Evolutionary conservation across 2,113 vertebrate genomes (phyloP).

Genomic region (Phaethornis superciliosus): DNA sequence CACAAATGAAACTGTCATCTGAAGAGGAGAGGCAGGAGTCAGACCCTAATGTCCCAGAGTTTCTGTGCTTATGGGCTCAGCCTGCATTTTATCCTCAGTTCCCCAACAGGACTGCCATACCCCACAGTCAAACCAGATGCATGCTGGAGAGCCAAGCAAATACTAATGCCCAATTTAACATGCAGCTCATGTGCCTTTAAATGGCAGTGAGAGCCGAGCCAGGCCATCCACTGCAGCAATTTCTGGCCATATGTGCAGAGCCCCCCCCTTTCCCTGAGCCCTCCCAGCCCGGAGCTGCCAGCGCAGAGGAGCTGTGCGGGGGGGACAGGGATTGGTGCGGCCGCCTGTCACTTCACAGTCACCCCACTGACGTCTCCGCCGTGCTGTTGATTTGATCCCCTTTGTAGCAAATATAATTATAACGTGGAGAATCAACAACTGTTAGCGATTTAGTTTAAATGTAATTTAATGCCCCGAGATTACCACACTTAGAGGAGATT

Average conservation of each 20-base stretch:
- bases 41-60: not conserved
- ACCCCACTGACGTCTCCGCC: constrained; percentile 56
- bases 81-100: not conserved
- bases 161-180: constrained; percentile 51
- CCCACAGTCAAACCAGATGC: not conserved
- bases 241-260: constrained; percentile 43
- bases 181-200: constrained; percentile 67
- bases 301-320: accelerated
- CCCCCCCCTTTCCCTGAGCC: constrained; percentile 19
- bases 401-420: constrained; percentile 42
- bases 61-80: not conserved
- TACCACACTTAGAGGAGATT: constrained; percentile 11
- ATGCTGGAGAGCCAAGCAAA: not conserved
- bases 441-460: constrained; percentile 40
- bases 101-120: not conserved
- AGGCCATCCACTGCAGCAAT: constrained; percentile 50
- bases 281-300: not conserved
- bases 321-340: not conserved
- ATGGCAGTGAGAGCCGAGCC: not conserved
- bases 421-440: constrained; percentile 37
- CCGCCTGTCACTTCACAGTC: constrained; percentile 47
- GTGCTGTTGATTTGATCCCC: not conserved
- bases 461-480: not conserved
- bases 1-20: not conserved
- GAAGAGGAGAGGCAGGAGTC: not conserved